Percentiles rank a stretch among this genome's conserved stretches.
Evolutionary conservation across 2,888 invertebrate genomes (phyloP).

Genomic region (Eugnorisma glareosa): DNA sequence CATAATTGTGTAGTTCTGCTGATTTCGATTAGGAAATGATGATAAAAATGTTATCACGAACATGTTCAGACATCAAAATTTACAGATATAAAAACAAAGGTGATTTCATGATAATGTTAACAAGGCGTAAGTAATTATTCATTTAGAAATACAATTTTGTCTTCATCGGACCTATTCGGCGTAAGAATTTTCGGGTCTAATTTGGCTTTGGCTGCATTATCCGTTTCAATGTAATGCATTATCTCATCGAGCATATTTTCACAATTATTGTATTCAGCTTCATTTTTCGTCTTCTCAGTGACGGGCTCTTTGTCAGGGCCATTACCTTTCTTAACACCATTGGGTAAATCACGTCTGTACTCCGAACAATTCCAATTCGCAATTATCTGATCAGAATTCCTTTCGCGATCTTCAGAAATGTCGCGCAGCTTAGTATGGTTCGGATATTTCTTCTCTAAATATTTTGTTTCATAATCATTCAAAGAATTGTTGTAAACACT

Average conservation of each 20-base stretch:
- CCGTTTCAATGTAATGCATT: slow-evolving; percentile 81
- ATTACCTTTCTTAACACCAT: slow-evolving; percentile 50
- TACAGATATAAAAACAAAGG: slow-evolving; percentile 29
- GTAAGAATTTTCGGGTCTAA: slow-evolving; percentile 77
- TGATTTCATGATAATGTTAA: slow-evolving; percentile 40
- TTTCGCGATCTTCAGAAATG: slow-evolving; percentile 63
- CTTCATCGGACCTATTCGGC: slow-evolving; percentile 81
- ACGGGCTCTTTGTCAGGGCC: slow-evolving; percentile 38
- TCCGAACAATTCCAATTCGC: slow-evolving; percentile 53
- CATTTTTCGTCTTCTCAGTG: slow-evolving; percentile 38
- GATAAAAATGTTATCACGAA: slow-evolving; percentile 52
- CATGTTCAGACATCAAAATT: slow-evolving; percentile 31
- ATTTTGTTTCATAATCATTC: slow-evolving; percentile 76
- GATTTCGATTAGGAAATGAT: slow-evolving; percentile 48
- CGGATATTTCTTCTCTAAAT: slow-evolving; percentile 74
- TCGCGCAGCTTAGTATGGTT: slow-evolving; percentile 70
- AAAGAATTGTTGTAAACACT: slow-evolving; percentile 81
- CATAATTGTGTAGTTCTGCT: slow-evolving; percentile 34
- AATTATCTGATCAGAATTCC: slow-evolving; percentile 59
- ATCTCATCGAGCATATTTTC: slow-evolving; percentile 86
- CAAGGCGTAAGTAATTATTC: slow-evolving; percentile 62
- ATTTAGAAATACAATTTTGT: slow-evolving; percentile 82
- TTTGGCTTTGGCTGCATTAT: slow-evolving; percentile 62
- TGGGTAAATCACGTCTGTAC: slow-evolving; percentile 30
- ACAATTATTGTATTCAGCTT: slow-evolving; percentile 69